Base-by-base conservation (phyloP, 2,797 vertebrate genomes). In the Megaceryle alcyon region DNA sequence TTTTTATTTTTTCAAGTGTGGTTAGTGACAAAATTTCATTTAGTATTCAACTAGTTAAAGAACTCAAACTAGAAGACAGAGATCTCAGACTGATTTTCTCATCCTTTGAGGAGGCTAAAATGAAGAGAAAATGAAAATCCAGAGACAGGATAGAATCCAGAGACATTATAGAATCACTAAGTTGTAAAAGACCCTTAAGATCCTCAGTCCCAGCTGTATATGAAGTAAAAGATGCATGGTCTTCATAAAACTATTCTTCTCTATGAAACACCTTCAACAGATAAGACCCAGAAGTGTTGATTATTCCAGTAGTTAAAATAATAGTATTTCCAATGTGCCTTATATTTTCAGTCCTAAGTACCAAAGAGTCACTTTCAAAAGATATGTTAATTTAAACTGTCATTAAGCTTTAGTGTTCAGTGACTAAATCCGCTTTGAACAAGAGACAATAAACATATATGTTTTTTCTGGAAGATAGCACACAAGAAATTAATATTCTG, bases 201-300 rank as follows among this genome's bases (percentile, higher is more conserved):
- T 43, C 0, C 0, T 33, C 0, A 0, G 26, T 5, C 41, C 25
- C 9, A 37, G 6, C 8, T 31, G 2, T 10, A 26, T 19, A 39
- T 28, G 44, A 75, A 68, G 25, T 18, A 61, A 54, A 29, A 63
- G 54, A 72, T 10, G 9, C 3, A 15, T 33, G 7, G 13, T 80
- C 5, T 70, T 29, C 19, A 43, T 56, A 2, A 29, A 76, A 64
- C 2, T 37, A 16, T 54, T 75, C 15, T 10, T 72, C 59, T 41
- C 29, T 51, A 33, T 11, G 26, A 73, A 92, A 48, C 3, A 44
- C 8, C 14, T 83, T 63, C 13, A 31, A 29, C 0, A 21, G 9
- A 12, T 53, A 76, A 57, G n/a, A 63, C 13, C 5, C 8, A 35
- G 22, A 93, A 68, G 66, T 28, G 5, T 28, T 66, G 6, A 22